Conservation (phyloP, 2,888 invertebrate genomes). For the Tethea ocularis region DNA sequence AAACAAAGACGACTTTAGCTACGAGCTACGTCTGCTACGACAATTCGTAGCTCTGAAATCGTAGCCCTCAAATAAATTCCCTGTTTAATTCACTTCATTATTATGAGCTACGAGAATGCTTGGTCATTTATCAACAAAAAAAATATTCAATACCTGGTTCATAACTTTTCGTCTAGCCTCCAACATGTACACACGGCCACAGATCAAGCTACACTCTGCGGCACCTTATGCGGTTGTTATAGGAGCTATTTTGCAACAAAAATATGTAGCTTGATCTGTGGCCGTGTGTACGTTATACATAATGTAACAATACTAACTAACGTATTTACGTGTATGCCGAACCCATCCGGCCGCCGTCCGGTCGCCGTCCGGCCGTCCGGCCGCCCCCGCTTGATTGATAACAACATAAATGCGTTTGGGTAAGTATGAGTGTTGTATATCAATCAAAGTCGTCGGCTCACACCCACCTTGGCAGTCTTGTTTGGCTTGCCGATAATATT, state of each 20-base stretch:
- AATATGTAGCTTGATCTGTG: too few relatives aligned
- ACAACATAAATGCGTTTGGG: constrained; percentile 30
- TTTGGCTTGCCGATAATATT: constrained; percentile 16
- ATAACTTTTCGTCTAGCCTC: background rate
- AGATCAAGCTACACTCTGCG: too few relatives aligned
- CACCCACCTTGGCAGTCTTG: constrained; percentile 44
- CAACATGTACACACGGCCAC: too few relatives aligned
- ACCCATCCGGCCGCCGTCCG: constrained; percentile 7
- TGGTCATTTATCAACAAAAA: background rate
- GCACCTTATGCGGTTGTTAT: too few relatives aligned
- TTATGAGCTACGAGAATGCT: background rate
- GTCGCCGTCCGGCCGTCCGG: constrained; percentile 5
- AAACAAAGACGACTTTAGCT: background rate
- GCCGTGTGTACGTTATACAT: background rate
- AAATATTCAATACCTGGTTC: background rate
- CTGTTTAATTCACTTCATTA: background rate
- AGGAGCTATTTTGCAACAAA: too few relatives aligned
- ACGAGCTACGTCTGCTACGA: background rate
- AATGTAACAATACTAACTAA: background rate
- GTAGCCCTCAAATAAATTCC: background rate
- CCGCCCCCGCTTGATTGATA: constrained; percentile 7
- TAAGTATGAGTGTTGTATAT: constrained; percentile 30
- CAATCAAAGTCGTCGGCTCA: constrained; percentile 39
- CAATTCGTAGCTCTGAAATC: background rate
- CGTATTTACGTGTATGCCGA: constrained; percentile 6